Conservation (phyloP, 2,797 vertebrate species). For the Yasuhikotakia modesta region DNA sequence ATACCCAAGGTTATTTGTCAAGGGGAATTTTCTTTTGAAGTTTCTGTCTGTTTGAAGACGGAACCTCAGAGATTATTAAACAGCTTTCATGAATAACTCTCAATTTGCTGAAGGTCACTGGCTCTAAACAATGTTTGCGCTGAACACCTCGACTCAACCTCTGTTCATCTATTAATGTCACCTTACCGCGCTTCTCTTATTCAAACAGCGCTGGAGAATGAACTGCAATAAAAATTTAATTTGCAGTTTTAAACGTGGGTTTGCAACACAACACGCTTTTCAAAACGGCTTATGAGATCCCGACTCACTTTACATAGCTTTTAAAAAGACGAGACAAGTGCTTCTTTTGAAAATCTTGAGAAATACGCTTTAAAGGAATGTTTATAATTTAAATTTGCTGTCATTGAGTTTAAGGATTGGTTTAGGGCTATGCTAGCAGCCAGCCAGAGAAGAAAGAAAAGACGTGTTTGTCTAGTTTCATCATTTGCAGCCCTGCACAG, state of each 20-base stretch:
- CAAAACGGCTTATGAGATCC: background rate
- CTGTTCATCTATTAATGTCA: background rate
- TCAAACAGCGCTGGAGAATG: background rate
- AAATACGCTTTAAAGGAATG: background rate
- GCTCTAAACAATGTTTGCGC: slow-evolving; percentile 55
- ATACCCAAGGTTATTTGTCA: slow-evolving; percentile 72
- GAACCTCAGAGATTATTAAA: slow-evolving; percentile 50
- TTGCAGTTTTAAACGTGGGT: background rate
- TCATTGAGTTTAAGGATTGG: background rate
- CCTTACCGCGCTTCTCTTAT: slow-evolving; percentile 13
- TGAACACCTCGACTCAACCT: slow-evolving; percentile 49
- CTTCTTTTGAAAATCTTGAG: background rate
- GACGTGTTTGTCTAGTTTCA: background rate
- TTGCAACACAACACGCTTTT: slow-evolving; percentile 15
- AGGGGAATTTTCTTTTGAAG: slow-evolving; percentile 57
- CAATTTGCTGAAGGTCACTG: slow-evolving; percentile 64
- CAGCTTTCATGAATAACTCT: slow-evolving; percentile 39
- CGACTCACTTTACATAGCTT: background rate
- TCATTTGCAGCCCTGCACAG: background rate
- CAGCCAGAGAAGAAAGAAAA: background rate
- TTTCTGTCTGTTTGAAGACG: slow-evolving; percentile 46
- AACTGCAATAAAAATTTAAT: background rate
- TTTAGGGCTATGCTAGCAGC: background rate
- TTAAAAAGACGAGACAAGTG: background rate
- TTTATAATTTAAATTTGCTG: background rate